Percentiles rank a stretch among this genome's conserved stretches.
Evolutionary conservation across 2,113 vertebrate genomes (phyloP).

Genomic region (Hippocampus comes): DNA sequence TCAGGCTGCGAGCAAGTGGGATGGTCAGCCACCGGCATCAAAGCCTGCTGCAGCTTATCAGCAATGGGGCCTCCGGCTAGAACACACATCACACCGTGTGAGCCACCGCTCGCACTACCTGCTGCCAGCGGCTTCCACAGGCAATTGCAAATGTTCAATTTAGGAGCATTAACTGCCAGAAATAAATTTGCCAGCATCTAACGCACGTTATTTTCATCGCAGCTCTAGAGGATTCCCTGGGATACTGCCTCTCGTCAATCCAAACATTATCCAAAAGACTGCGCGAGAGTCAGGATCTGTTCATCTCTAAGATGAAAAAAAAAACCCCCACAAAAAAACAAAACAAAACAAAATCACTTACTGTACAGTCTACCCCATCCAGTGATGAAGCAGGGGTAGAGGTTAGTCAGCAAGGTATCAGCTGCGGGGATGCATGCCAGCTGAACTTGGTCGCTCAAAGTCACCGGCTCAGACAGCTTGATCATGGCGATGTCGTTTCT

Average conservation of each 20-base stretch:
- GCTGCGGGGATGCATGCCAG: constrained; percentile 70
- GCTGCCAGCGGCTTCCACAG: constrained; percentile 40
- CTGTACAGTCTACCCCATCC: constrained; percentile 77
- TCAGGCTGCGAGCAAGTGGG: constrained; percentile 72
- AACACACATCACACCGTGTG: constrained; percentile 55
- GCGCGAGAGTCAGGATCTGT: constrained; percentile 6
- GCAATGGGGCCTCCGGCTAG: constrained; percentile 76
- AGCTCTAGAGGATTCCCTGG: constrained; percentile 18
- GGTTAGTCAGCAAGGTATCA: constrained; percentile 62
- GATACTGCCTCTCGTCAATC: constrained; percentile 19
- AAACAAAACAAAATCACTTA: constrained; percentile 46
- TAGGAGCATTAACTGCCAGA: constrained; percentile 29
- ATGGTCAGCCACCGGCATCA: constrained; percentile 78
- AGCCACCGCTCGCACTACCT: constrained; percentile 37
- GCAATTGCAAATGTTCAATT: constrained; percentile 50
- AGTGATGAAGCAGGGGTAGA: constrained; percentile 75
- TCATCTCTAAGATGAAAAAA: not conserved
- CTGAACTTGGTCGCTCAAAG: constrained; percentile 66
- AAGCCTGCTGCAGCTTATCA: constrained; percentile 78
- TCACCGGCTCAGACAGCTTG: constrained; percentile 72
- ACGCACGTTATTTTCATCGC: constrained; percentile 31
- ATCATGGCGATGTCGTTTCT: constrained; percentile 77
- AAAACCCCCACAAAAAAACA: not conserved
- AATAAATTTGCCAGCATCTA: constrained; percentile 24
- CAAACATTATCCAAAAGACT: constrained; percentile 9